Percentiles rank a stretch among this genome's conserved stretches.
Conservation (phyloP, 2,113 vertebrate species). For the Tenebrosternarchus preto region DNA sequence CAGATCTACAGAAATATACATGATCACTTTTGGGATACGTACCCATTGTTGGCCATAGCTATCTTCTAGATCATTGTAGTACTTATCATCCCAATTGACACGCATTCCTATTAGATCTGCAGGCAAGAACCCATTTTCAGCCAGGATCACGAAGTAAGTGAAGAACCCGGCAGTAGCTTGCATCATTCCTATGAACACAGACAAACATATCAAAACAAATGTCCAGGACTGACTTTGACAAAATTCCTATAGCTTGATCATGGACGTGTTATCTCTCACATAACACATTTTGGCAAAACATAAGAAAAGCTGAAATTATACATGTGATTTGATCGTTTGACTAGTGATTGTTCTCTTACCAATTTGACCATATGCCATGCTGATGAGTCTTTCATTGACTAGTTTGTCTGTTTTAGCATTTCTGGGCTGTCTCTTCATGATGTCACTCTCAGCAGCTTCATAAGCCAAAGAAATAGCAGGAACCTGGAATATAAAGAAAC, state of each 20-base stretch:
- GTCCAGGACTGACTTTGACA: not conserved
- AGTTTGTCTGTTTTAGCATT: conserved; percentile 91
- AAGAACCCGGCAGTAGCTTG: conserved; percentile 84
- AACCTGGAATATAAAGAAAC: conserved; percentile 70
- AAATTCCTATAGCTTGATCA: not conserved
- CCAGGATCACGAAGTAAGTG: conserved; percentile 85
- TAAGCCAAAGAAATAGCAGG: conserved; percentile 94
- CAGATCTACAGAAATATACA: not conserved
- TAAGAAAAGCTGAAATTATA: not conserved
- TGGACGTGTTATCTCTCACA: too few relatives aligned
- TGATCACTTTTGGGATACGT: conserved; percentile 30
- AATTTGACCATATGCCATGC: conserved; percentile 93
- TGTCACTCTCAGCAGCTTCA: conserved; percentile 91
- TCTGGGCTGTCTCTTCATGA: conserved; percentile 94
- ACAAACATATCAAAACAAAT: not conserved
- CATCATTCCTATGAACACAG: conserved; percentile 72
- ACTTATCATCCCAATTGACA: conserved; percentile 82
- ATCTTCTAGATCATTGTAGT: conserved; percentile 75
- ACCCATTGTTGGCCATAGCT: conserved; percentile 84
- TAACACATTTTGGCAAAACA: not conserved
- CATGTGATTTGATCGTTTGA: not conserved
- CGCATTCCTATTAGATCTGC: conserved; percentile 78
- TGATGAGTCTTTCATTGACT: conserved; percentile 92
- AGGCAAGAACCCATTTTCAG: conserved; percentile 83
- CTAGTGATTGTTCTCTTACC: conserved; percentile 66